Evolutionary conservation across 2,113 vertebrate genomes (phyloP).

Genomic region (Opisthocomus hoazin): DNA sequence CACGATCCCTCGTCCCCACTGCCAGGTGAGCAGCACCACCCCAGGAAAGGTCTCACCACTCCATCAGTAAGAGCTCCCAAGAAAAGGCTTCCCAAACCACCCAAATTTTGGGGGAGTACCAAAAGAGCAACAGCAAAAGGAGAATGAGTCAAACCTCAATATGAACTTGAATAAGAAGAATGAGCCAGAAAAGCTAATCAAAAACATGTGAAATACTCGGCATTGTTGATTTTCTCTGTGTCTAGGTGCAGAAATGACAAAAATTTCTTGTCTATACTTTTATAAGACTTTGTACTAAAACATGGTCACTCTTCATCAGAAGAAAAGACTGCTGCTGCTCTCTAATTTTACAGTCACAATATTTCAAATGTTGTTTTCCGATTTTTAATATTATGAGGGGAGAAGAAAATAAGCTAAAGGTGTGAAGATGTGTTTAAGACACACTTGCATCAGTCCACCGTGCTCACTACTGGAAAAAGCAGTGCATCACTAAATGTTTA

Average conservation of each 20-base stretch:
- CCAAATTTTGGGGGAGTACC: not conserved
- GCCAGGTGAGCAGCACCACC: not conserved
- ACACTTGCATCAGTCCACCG: not conserved
- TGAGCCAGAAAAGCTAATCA: not conserved
- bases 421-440: not conserved
- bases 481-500: not conserved
- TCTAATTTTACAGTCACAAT: not conserved
- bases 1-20: accelerated
- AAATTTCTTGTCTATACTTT: not conserved
- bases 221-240: not conserved
- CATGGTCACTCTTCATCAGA: not conserved
- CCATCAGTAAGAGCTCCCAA: not conserved
- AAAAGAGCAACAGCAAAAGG: not conserved
- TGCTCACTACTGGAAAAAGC: not conserved
- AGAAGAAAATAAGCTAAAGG: not conserved
- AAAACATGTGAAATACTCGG: not conserved
- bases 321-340: not conserved
- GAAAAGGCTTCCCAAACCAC: not conserved
- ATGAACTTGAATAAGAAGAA: not conserved
- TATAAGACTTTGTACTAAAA: not conserved
- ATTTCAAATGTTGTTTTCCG: not conserved
- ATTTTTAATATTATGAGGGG: not conserved
- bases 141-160: slow-evolving; percentile 2
- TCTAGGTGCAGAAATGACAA: not conserved
- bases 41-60: not conserved